Conservation (phyloP, 2,797 vertebrate species). For the Halcyon chelicuti region DNA sequence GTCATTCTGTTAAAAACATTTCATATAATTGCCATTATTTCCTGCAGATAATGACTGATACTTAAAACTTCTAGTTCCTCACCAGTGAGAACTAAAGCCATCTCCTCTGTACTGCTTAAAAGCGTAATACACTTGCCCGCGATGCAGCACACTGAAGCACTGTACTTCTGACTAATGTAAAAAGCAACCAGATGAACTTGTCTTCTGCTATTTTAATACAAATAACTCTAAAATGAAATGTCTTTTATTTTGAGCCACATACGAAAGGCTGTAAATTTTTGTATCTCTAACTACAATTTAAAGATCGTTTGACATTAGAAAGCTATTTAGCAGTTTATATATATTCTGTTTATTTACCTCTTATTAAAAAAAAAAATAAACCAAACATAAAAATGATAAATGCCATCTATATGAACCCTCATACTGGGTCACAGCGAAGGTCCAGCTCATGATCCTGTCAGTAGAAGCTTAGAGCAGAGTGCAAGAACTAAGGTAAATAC, state of each 20-base stretch:
- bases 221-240: background rate
- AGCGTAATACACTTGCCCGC: background rate
- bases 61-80: background rate
- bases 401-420: background rate
- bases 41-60: background rate
- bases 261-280: background rate
- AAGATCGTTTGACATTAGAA: background rate
- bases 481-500: background rate
- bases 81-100: background rate
- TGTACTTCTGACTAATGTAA: background rate
- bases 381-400: background rate
- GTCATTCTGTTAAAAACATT: background rate
- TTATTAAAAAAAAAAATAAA: background rate
- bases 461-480: background rate
- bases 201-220: background rate
- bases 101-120: background rate
- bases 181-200: background rate
- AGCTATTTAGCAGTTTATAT: background rate
- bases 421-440: background rate
- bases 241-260: background rate
- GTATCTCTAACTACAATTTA: background rate
- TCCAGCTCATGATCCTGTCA: background rate
- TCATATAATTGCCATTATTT: background rate
- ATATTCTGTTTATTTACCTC: background rate
- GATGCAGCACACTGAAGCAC: background rate